Evolutionary conservation across 2,888 invertebrate species (phyloP).

Genomic region (Yponomeuta plumbellus): DNA sequence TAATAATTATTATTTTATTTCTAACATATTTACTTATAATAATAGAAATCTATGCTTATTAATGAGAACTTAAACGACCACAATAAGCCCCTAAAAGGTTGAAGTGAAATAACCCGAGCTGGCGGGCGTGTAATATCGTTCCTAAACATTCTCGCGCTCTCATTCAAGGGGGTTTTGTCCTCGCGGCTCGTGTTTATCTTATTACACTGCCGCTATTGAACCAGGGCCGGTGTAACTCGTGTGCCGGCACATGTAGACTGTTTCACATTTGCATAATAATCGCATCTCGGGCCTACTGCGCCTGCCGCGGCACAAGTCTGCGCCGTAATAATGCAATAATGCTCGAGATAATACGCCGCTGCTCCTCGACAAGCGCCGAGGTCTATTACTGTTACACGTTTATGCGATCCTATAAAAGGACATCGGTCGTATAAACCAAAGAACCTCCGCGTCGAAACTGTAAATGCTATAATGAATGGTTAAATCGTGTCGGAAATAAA

Average conservation of each 20-base stretch:
- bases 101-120: neutral
- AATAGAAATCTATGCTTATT: constrained; percentile 27
- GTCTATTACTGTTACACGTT: constrained; percentile 9
- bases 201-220: constrained; percentile 50
- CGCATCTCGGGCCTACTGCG: constrained; percentile 17
- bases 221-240: constrained; percentile 25
- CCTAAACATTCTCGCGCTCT: constrained; percentile 54
- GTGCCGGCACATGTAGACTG: constrained; percentile 12
- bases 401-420: constrained; percentile 13
- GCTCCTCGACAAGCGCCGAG: constrained; percentile 5
- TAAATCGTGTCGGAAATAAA: constrained; percentile 11
- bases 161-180: constrained; percentile 58
- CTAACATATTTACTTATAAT: too few relatives aligned
- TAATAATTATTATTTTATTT: too few relatives aligned
- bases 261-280: constrained; percentile 21
- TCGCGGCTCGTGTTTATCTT: constrained; percentile 53
- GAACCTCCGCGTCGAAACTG: neutral
- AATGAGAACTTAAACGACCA: constrained; percentile 45
- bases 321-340: constrained; percentile 15
- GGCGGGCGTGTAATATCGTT: constrained; percentile 47
- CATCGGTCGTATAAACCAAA: constrained; percentile 5
- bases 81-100: constrained; percentile 42
- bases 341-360: constrained; percentile 15
- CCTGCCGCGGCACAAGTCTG: constrained; percentile 9
- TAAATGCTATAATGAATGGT: neutral